Evolutionary conservation across 2,888 invertebrate species (phyloP).

Genomic region (Xiphydria camelus): DNA sequence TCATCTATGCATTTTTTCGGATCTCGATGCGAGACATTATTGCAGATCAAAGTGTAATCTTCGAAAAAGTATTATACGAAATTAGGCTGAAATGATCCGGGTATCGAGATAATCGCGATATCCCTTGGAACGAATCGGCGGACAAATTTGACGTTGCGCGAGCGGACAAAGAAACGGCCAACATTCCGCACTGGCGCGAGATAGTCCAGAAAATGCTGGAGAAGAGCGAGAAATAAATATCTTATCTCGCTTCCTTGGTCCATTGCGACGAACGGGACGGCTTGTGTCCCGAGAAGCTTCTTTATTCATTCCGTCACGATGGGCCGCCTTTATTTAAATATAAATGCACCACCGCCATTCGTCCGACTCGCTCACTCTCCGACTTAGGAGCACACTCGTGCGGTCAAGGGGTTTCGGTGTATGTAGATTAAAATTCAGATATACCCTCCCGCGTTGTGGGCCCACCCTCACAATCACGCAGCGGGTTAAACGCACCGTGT

Average conservation of each 20-base stretch:
- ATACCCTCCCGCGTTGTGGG: constrained; percentile 10
- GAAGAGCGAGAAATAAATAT: constrained; percentile 8
- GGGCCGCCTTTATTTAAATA: constrained; percentile 15
- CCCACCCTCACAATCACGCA: constrained; percentile 1
- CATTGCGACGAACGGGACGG: constrained; percentile 13
- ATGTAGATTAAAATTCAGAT: constrained; percentile 17
- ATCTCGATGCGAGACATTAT: too few species aligned
- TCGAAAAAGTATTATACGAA: too few species aligned
- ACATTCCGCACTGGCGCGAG: neutral
- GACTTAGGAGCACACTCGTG: constrained; percentile 4
- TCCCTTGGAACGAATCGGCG: too few species aligned
- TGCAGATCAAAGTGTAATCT: too few species aligned
- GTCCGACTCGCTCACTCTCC: constrained; percentile 4
- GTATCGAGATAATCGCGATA: too few species aligned
- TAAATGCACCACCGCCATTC: constrained; percentile 11
- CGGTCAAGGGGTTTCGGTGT: constrained; percentile 10
- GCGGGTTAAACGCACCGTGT: neutral
- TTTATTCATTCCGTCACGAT: constrained; percentile 14
- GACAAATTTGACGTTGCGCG: constrained; percentile 2
- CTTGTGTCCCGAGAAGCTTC: constrained; percentile 16
- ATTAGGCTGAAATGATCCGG: too few species aligned
- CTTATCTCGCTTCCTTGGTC: constrained; percentile 14
- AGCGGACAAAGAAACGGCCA: neutral
- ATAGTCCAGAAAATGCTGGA: neutral
- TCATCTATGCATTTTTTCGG: too few species aligned